Conservation (phyloP, 1,140 invertebrate genomes). For the Camponotus vicinus region DNA sequence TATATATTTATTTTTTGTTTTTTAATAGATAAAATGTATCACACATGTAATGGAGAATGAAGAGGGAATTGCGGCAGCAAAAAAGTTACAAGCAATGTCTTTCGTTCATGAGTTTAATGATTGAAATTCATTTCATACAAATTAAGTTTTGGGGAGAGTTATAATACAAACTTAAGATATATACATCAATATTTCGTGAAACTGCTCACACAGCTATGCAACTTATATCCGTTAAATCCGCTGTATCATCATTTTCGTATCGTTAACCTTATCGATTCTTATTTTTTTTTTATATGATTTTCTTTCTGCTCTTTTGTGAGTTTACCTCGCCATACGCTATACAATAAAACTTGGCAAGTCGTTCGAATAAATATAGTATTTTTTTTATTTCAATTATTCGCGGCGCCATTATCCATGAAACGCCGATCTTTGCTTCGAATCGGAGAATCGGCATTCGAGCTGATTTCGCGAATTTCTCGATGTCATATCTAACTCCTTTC, state of each 20-base stretch:
- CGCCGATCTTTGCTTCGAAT: slow-evolving; percentile 58
- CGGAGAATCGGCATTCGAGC: slow-evolving; percentile 70
- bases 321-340: slow-evolving; percentile 73
- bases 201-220: slow-evolving; percentile 79
- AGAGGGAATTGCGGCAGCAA: not conserved
- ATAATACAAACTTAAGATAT: slow-evolving; percentile 86
- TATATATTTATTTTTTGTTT: not conserved
- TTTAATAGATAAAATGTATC: not conserved
- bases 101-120: slow-evolving; percentile 84
- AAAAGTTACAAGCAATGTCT: not conserved
- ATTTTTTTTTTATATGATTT: slow-evolving; percentile 66
- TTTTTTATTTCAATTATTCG: slow-evolving; percentile 21
- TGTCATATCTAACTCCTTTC: not conserved
- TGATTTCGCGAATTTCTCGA: not conserved
- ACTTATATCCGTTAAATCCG: slow-evolving; percentile 80
- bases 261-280: slow-evolving; percentile 44
- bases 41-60: not conserved
- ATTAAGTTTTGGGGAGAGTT: slow-evolving; percentile 81
- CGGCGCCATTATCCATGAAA: slow-evolving; percentile 24
- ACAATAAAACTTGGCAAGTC: slow-evolving; percentile 83
- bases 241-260: slow-evolving; percentile 79
- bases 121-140: slow-evolving; percentile 85
- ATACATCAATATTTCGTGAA: slow-evolving; percentile 85
- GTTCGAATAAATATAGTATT: slow-evolving; percentile 81
- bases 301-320: slow-evolving; percentile 47